These are phyloP conservation scores for Passer domesticus DNA, from an alignment of 2,113 vertebrate species.

Conservation along the genomic window DNA sequence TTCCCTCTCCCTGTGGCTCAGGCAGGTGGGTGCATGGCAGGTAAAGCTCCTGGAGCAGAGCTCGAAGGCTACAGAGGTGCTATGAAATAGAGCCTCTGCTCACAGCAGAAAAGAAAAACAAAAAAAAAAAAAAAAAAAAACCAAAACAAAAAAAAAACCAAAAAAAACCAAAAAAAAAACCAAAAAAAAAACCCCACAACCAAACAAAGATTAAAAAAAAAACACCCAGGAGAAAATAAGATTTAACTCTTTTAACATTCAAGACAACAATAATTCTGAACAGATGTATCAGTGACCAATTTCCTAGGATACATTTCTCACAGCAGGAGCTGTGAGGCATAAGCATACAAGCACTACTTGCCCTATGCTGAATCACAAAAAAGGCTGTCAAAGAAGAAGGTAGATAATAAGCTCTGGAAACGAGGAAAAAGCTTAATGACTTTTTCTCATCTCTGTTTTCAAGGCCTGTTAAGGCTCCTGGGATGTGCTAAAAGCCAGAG, in stretches of 20 bases:
- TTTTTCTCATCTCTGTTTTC: background rate
- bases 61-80: background rate
- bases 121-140: background rate
- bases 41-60: background rate
- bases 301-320: background rate
- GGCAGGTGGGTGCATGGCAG: background rate
- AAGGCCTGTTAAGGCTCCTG: background rate
- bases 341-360: background rate
- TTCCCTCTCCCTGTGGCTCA: background rate
- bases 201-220: too few species aligned
- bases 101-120: background rate
- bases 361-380: background rate
- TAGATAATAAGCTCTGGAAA: background rate
- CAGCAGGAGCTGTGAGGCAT: background rate
- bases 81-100: background rate
- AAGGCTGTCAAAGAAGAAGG: background rate
- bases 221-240: background rate
- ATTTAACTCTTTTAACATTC: background rate
- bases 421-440: background rate
- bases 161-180: background rate
- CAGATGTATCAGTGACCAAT: background rate
- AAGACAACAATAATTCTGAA: background rate
- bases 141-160: background rate
- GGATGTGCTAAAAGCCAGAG: background rate
- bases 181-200: background rate